phyloP scores from a whole-genome alignment of 2,888 invertebrate genomes.

The Caenorhabditis sp. region DNA sequence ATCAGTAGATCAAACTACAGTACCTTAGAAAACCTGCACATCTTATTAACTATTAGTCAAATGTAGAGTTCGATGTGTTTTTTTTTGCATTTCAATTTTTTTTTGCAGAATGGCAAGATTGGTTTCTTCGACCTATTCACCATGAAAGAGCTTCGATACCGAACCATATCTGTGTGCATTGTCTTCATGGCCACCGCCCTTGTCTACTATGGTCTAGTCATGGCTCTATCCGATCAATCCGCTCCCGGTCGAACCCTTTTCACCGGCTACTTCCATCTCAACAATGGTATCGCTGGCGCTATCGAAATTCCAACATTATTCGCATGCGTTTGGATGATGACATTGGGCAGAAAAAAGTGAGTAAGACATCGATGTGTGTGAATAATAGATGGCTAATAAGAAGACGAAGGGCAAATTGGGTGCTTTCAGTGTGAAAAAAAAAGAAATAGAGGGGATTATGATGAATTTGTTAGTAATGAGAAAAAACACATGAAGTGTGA shows the following conservation, averaged over 20 bases:
- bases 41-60: no score
- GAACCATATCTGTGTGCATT: constrained; percentile 67
- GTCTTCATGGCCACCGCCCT: constrained; percentile 71
- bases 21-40: no score
- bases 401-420: background rate
- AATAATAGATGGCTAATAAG: background rate
- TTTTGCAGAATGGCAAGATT: constrained; percentile 42
- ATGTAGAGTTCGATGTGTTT: no score
- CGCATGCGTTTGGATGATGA: constrained; percentile 68
- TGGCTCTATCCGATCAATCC: constrained; percentile 70
- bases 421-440: background rate
- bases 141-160: constrained; percentile 50
- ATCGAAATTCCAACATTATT: constrained; percentile 70
- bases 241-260: constrained; percentile 69
- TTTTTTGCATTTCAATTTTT: no score
- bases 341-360: constrained; percentile 63
- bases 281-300: constrained; percentile 70
- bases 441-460: background rate
- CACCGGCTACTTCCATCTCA: constrained; percentile 70
- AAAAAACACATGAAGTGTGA: no score
- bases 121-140: constrained; percentile 45
- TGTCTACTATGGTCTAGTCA: constrained; percentile 71
- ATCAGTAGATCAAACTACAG: no score
- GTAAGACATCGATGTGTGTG: background rate
- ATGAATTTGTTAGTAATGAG: background rate